Conservation (phyloP, 2,113 vertebrate species). For the Erythrolamprus reginae region DNA sequence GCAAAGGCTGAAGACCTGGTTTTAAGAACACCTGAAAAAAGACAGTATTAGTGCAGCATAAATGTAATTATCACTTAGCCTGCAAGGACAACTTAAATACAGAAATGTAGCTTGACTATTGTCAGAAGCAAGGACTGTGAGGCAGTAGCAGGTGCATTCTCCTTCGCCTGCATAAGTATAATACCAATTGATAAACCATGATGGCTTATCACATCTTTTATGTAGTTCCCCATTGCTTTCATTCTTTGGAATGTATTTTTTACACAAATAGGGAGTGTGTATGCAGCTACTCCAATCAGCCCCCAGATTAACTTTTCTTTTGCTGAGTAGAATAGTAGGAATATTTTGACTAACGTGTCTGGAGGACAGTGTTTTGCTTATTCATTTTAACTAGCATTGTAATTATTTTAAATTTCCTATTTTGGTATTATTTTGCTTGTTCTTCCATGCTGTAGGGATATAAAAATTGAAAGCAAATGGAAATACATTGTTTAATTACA, state of each 20-base stretch:
- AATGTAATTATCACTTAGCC: not conserved
- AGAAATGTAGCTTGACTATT: not conserved
- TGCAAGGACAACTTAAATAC: not conserved
- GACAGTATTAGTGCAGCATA: not conserved
- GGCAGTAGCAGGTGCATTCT: not conserved
- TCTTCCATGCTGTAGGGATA: not conserved
- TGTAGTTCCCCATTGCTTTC: slow-evolving; percentile 26
- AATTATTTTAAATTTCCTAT: not conserved
- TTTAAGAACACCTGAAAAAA: not conserved
- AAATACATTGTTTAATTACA: not conserved
- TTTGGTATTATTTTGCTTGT: not conserved
- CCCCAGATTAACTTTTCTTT: not conserved
- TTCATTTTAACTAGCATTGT: not conserved
- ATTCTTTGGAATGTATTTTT: slow-evolving; percentile 17
- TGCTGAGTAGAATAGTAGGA: not conserved
- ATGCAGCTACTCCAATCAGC: not conserved
- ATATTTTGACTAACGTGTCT: not conserved
- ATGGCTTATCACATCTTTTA: slow-evolving; percentile 1
- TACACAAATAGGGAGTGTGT: not conserved
- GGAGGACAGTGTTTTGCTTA: not conserved
- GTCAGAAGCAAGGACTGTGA: not conserved
- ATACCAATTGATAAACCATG: not conserved
- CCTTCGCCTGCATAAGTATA: not conserved
- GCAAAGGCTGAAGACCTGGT: not conserved
- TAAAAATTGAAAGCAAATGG: not conserved